A percentile compares a stretch with the other conserved stretches of the same genome.
Evolutionary conservation across 2,888 invertebrate genomes (phyloP).

Genomic region (Macrosiphum euphorbiae): DNA sequence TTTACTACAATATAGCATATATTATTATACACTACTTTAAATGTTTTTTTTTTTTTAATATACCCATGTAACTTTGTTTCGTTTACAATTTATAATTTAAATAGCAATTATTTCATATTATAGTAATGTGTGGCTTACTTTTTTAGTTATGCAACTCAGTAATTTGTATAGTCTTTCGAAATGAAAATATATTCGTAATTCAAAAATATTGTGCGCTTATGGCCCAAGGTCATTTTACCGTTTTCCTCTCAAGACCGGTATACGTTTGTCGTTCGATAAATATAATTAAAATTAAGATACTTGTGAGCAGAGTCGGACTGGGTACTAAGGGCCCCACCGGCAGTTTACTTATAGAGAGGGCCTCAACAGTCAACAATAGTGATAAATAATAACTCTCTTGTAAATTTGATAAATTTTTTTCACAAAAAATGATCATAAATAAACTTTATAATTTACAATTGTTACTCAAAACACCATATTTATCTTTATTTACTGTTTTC

Average conservation of each 20-base stretch:
- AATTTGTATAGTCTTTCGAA: slow-evolving; percentile 16
- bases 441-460: too few relatives aligned
- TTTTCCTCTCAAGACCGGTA: slow-evolving; percentile 37
- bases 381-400: too few relatives aligned
- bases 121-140: slow-evolving; percentile 7
- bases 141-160: not conserved
- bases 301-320: too few relatives aligned
- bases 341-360: too few relatives aligned
- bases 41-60: slow-evolving; percentile 26
- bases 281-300: slow-evolving; percentile 35
- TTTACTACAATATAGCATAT: slow-evolving; percentile 7
- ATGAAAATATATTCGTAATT: slow-evolving; percentile 32
- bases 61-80: not conserved
- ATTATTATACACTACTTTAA: slow-evolving; percentile 6
- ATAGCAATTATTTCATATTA: not conserved
- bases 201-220: slow-evolving; percentile 26
- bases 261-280: slow-evolving; percentile 11
- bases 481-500: too few relatives aligned
- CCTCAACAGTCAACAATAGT: too few relatives aligned
- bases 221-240: slow-evolving; percentile 59
- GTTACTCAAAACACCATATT: too few relatives aligned
- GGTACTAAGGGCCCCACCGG: too few relatives aligned
- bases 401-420: too few relatives aligned
- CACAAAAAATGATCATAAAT: too few relatives aligned
- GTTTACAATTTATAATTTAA: slow-evolving; percentile 26